These are phyloP conservation scores for Thalassoma bifasciatum DNA, from an alignment of 2,113 vertebrate species.

Conservation along the genomic window DNA sequence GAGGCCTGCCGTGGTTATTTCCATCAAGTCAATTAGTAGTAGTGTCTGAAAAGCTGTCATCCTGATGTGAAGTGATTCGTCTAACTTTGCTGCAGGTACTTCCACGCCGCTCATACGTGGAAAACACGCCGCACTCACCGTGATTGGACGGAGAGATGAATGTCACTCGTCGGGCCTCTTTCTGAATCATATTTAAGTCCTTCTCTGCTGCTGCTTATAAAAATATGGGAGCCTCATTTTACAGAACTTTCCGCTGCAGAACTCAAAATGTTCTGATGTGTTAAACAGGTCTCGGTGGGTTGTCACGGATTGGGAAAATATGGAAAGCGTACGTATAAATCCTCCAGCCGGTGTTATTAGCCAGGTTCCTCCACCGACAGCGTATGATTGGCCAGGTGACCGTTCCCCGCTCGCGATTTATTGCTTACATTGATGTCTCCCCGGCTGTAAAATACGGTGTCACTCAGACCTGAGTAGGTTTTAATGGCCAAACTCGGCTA, in stretches of 20 bases:
- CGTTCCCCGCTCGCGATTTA: constrained; percentile 57
- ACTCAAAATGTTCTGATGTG: constrained; percentile 64
- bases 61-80: constrained; percentile 59
- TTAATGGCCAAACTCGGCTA: constrained; percentile 51
- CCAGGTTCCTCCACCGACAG: constrained; percentile 61
- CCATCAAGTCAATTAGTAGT: constrained; percentile 68
- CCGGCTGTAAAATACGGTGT: constrained; percentile 68
- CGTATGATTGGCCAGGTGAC: constrained; percentile 62
- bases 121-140: constrained; percentile 30
- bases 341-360: constrained; percentile 53
- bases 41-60: constrained; percentile 69
- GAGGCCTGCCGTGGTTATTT: constrained; percentile 62
- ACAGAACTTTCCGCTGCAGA: constrained; percentile 69
- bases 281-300: constrained; percentile 69
- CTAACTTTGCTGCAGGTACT: constrained; percentile 71
- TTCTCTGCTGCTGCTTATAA: constrained; percentile 66
- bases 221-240: constrained; percentile 54
- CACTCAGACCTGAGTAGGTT: constrained; percentile 64
- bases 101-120: constrained; percentile 3
- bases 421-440: constrained; percentile 64
- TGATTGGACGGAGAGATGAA: constrained; percentile 52
- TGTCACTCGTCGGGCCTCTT: constrained; percentile 34
- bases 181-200: constrained; percentile 48
- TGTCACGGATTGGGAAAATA: constrained; percentile 68
- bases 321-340: constrained; percentile 70